phyloP scores from a whole-genome alignment of 2,888 invertebrate species.

The Rotaria macrura region DNA sequence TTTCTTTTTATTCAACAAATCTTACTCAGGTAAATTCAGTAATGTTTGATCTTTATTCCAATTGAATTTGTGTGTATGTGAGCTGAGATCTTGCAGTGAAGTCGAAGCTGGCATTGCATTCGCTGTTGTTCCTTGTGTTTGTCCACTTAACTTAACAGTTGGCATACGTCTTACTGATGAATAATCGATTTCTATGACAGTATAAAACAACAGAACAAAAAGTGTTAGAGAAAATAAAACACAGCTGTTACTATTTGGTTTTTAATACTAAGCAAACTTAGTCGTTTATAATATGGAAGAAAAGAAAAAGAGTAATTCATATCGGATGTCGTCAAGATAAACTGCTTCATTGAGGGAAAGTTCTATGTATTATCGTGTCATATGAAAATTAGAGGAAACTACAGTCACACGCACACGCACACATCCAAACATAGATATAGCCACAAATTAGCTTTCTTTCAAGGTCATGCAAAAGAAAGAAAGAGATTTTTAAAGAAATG shows the following conservation, averaged over 20 bases:
- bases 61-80: not conserved
- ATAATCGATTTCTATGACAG: not conserved
- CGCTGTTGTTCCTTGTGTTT: not conserved
- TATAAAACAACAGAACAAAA: not conserved
- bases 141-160: not conserved
- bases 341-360: not conserved
- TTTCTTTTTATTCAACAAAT: not conserved
- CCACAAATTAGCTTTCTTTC: too few species aligned
- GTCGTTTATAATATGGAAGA: not conserved
- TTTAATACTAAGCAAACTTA: not conserved
- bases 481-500: too few species aligned
- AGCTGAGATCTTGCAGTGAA: not conserved
- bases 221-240: not conserved
- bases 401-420: too few species aligned
- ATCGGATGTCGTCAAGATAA: not conserved
- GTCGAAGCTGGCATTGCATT: not conserved
- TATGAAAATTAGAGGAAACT: not conserved
- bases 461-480: too few species aligned
- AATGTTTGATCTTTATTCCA: constrained; percentile 6
- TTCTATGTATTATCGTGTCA: not conserved
- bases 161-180: not conserved
- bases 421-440: too few species aligned
- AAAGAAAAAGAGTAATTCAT: not conserved
- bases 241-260: not conserved
- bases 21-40: not conserved